phyloP scores from a whole-genome alignment of 2,797 vertebrate species.

The Amblyraja radiata region DNA sequence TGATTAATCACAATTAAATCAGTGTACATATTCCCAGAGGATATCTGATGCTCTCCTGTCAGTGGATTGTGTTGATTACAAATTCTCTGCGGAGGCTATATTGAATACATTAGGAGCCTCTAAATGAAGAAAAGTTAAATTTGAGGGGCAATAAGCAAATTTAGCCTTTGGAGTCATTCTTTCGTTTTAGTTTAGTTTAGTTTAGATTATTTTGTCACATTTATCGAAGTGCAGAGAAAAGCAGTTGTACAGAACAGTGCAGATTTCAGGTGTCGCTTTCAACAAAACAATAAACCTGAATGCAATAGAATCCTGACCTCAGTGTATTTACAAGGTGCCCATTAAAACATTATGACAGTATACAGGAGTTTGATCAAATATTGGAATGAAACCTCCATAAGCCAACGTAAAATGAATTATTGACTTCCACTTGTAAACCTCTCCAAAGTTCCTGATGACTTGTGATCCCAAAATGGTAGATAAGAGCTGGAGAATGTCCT shows the following conservation, averaged over 20 bases:
- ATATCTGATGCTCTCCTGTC: not conserved
- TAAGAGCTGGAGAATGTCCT: not conserved
- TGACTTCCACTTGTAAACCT: not conserved
- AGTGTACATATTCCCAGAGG: not conserved
- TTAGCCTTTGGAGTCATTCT: not conserved
- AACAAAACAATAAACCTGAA: not conserved
- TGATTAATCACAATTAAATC: slow-evolving; percentile 33
- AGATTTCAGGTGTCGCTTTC: not conserved
- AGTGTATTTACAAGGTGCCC: not conserved
- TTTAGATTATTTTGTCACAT: too few species aligned
- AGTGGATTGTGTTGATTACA: not conserved
- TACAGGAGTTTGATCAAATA: not conserved
- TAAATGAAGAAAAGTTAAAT: not conserved
- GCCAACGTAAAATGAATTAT: not conserved
- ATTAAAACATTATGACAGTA: not conserved
- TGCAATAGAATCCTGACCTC: not conserved
- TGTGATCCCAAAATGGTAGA: not conserved
- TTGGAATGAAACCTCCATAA: not conserved
- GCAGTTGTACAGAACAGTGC: not conserved
- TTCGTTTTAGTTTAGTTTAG: too few species aligned
- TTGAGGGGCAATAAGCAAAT: not conserved
- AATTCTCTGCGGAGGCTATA: not conserved
- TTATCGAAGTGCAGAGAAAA: too few species aligned
- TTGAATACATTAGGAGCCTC: not conserved
- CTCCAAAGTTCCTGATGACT: not conserved